phyloP scores from a whole-genome alignment of 2,113 vertebrate genomes.

The Scophthalmus maximus region DNA sequence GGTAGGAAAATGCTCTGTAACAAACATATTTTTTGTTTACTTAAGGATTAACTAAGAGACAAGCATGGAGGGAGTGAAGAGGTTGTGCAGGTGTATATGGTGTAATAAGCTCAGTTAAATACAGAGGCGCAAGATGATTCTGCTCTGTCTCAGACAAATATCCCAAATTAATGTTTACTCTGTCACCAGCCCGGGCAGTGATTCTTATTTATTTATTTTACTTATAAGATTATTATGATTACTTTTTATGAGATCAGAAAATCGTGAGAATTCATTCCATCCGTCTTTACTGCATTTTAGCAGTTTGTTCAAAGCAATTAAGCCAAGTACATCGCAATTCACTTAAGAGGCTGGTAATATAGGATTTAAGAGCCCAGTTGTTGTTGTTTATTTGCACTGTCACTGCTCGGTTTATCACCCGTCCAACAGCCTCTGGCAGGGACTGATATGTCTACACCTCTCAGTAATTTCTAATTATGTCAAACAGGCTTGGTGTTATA shows the following conservation, averaged over 20 bases:
- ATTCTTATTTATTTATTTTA: neutral
- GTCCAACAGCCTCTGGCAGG: constrained; percentile 2
- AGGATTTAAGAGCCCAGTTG: constrained; percentile 11
- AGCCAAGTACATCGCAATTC: neutral
- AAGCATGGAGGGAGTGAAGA: too few relatives aligned
- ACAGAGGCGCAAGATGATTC: constrained; percentile 27
- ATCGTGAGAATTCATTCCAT: neutral
- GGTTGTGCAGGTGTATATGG: too few relatives aligned
- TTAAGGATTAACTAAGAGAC: too few relatives aligned
- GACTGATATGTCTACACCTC: constrained; percentile 11
- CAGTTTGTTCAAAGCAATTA: constrained; percentile 11
- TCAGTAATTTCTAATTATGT: constrained; percentile 43
- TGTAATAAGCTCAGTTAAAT: too few relatives aligned
- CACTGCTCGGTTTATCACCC: constrained; percentile 24
- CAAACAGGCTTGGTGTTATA: neutral
- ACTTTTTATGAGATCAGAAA: neutral
- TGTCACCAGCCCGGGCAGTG: neutral
- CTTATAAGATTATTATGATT: constrained; percentile 1
- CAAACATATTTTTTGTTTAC: too few relatives aligned
- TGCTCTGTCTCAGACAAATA: constrained; percentile 4
- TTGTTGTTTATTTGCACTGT: constrained; percentile 27
- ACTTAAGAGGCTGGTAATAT: constrained; percentile 2
- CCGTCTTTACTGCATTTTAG: neutral
- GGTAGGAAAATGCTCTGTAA: too few relatives aligned
- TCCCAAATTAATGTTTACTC: neutral